Conservation (phyloP, 1,140 invertebrate species). For the Leguminivora glycinivorella region DNA sequence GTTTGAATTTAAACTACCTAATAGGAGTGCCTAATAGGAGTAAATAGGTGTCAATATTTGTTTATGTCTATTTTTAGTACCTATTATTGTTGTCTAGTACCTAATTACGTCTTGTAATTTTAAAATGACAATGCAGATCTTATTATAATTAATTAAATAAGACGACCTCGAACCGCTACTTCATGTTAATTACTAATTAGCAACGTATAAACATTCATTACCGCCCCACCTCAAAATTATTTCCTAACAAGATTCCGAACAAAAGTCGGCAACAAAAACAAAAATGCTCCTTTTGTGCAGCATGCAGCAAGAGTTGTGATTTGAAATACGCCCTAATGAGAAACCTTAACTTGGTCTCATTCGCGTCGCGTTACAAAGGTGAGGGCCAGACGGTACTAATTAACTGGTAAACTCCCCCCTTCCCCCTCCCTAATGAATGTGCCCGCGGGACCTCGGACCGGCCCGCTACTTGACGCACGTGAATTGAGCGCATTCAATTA, state of each 20-base stretch:
- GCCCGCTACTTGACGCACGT: slow-evolving; percentile 33
- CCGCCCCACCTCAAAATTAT: not conserved
- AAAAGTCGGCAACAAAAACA: slow-evolving; percentile 17
- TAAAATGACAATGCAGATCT: no score
- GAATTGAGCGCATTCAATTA: slow-evolving; percentile 29
- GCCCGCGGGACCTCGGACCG: slow-evolving; percentile 63
- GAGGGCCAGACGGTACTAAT: slow-evolving; percentile 68
- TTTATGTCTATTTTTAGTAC: no score
- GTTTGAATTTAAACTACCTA: no score
- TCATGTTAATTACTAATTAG: slow-evolving; percentile 10
- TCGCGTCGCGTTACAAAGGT: slow-evolving; percentile 57
- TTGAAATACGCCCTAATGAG: slow-evolving; percentile 48
- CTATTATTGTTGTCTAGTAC: no score
- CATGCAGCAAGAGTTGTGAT: slow-evolving; percentile 32
- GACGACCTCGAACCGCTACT: not conserved
- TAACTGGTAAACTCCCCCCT: slow-evolving; percentile 76
- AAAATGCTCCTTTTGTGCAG: slow-evolving; percentile 31
- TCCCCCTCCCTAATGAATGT: slow-evolving; percentile 70
- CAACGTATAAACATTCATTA: not conserved
- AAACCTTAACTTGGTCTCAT: slow-evolving; percentile 53
- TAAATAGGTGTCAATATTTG: no score
- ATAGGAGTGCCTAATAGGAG: no score
- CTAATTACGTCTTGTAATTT: no score
- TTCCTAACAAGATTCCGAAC: slow-evolving; percentile 24
- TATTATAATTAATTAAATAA: no score